These are phyloP conservation scores for Pinctada fucata DNA, from an alignment of 2,888 invertebrate species.

Conservation along the genomic window DNA sequence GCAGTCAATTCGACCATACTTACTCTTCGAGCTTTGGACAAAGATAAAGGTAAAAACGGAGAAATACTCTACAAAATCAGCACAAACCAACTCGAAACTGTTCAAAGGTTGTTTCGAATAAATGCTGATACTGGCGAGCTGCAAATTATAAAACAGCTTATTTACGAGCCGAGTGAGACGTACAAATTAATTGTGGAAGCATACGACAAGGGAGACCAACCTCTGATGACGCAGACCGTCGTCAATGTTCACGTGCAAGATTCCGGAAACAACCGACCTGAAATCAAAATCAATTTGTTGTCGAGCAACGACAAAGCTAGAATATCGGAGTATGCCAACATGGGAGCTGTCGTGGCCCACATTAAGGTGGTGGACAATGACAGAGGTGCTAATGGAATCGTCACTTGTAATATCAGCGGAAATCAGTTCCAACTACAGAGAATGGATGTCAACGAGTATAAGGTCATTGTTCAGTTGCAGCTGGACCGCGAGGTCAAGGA, in stretches of 20 bases:
- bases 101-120: slow-evolving; percentile 57
- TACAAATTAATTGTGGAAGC: slow-evolving; percentile 65
- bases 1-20: slow-evolving; percentile 57
- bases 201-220: slow-evolving; percentile 60
- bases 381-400: slow-evolving; percentile 62
- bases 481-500: slow-evolving; percentile 66
- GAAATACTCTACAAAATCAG: slow-evolving; percentile 77
- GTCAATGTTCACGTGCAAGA: slow-evolving; percentile 81
- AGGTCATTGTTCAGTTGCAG: slow-evolving; percentile 60
- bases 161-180: slow-evolving; percentile 53
- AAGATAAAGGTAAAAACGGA: slow-evolving; percentile 89
- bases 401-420: slow-evolving; percentile 57
- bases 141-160: slow-evolving; percentile 57
- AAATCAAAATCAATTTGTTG: slow-evolving; percentile 53
- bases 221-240: slow-evolving; percentile 57
- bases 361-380: slow-evolving; percentile 67
- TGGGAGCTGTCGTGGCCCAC: slow-evolving; percentile 65
- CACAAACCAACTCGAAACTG: slow-evolving; percentile 50
- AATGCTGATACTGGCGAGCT: slow-evolving; percentile 63
- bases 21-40: slow-evolving; percentile 87
- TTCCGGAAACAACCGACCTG: slow-evolving; percentile 95
- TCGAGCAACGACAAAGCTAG: slow-evolving; percentile 37
- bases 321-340: slow-evolving; percentile 60
- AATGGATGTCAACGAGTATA: slow-evolving; percentile 61
- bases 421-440: slow-evolving; percentile 60